A percentile compares a stretch with the other conserved stretches of the same genome.
These are phyloP conservation scores for Endomychus coccineus DNA, from an alignment of 2,888 invertebrate genomes.

Conservation along the genomic window DNA sequence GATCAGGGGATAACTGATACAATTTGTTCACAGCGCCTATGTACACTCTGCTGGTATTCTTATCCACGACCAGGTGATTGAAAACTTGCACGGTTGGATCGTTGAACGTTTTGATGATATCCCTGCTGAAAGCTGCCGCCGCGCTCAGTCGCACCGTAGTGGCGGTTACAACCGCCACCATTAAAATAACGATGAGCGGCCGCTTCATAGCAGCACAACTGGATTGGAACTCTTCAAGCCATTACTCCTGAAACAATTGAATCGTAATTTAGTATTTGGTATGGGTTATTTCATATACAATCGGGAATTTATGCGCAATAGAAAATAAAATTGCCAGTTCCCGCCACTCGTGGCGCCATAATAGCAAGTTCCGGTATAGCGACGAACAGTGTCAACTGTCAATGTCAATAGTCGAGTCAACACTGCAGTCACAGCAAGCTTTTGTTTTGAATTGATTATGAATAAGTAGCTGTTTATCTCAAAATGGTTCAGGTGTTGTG, in stretches of 20 bases:
- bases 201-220: slow-evolving; percentile 42
- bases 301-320: too few relatives aligned
- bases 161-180: slow-evolving; percentile 50
- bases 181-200: slow-evolving; percentile 42
- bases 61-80: slow-evolving; percentile 87
- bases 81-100: slow-evolving; percentile 57
- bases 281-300: too few relatives aligned
- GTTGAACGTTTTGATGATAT: slow-evolving; percentile 63
- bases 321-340: too few relatives aligned
- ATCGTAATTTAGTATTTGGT: too few relatives aligned
- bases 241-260: slow-evolving; percentile 42
- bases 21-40: slow-evolving; percentile 89
- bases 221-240: slow-evolving; percentile 37
- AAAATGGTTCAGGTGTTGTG: too few relatives aligned
- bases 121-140: slow-evolving; percentile 47
- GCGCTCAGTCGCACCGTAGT: slow-evolving; percentile 32
- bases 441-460: too few relatives aligned
- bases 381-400: too few relatives aligned
- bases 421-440: too few relatives aligned
- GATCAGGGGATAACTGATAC: slow-evolving; percentile 83
- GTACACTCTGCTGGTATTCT: slow-evolving; percentile 81
- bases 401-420: too few relatives aligned
- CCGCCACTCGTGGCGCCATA: too few relatives aligned
- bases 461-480: too few relatives aligned
- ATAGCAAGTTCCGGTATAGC: too few relatives aligned